Evolutionary conservation across 1,140 invertebrate species (phyloP).

Genomic region (Orchestia grillus): DNA sequence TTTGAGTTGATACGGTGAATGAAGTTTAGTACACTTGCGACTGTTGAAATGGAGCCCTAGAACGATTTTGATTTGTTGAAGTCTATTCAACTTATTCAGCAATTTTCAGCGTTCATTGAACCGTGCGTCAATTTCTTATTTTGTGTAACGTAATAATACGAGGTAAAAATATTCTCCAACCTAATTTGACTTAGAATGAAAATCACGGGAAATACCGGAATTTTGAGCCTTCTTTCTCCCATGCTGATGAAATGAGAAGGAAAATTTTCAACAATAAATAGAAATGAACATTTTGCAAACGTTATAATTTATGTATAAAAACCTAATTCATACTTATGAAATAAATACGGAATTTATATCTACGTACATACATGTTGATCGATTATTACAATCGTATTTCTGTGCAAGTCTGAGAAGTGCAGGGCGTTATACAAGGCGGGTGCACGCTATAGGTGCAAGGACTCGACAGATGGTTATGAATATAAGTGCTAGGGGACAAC

Average conservation of each 20-base stretch:
- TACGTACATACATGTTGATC: neutral
- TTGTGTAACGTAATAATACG: too few species aligned
- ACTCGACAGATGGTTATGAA: conserved; percentile 15
- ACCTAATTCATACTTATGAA: neutral
- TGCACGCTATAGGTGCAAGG: conserved; percentile 32
- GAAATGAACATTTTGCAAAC: too few species aligned
- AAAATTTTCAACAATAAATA: neutral
- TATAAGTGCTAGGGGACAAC: conserved; percentile 25
- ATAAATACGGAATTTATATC: neutral
- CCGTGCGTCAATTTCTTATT: too few species aligned
- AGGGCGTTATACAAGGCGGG: conserved; percentile 41
- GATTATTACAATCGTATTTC: conserved; percentile 50
- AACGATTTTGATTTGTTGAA: too few species aligned
- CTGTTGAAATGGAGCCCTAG: neutral
- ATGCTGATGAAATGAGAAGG: neutral
- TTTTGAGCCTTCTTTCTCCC: neutral
- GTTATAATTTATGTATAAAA: neutral
- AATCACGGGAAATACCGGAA: neutral
- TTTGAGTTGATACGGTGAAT: neutral
- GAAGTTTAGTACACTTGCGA: neutral
- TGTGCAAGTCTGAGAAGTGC: conserved; percentile 49
- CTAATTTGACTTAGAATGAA: neutral
- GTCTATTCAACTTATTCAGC: too few species aligned
- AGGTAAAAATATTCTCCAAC: neutral
- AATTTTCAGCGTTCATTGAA: too few species aligned